Base-by-base conservation (phyloP, 2,888 invertebrate species). In the Phlogophora meticulosa region DNA sequence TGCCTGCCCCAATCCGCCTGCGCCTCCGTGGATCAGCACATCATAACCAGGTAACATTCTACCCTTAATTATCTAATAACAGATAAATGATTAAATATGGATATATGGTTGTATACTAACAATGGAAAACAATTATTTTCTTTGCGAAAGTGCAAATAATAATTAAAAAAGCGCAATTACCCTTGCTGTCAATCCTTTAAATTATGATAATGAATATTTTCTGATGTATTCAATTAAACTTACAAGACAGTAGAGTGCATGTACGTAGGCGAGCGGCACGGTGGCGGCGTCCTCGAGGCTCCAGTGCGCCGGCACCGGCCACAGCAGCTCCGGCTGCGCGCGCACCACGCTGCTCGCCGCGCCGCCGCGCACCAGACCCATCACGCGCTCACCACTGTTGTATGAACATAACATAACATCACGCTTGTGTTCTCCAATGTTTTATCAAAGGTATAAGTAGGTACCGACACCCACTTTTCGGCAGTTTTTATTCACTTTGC, bases 261-360 rank as follows among this genome's bases (percentile, higher is more conserved):
- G 95, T 28, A 93, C 92, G 82, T 98, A 98, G 0, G 97, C 97
- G 43, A 97, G 96, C 0, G 98, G 98, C 0, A 98, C 96, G 0
- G 98, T 97, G 11, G 97, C 97, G 4, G 97, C 98, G 70, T 98
- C 97, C 83, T 97, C 96, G 32, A 98, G 86, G 2, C 94, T 95
- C 97, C 98, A 98, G 36, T 94, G 87, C 1, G 96, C 93, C 0
- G 98, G 98, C 10, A 98, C 95, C 7, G 96, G 95, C 98, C 98
- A 98, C 36, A 92, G 77, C 63, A 96, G 88, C 46, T 94, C 87
- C 0, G 90, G 88, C 70, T 95, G 93, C 5, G 95, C 96, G 48
- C 91, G 91, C 7, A 97, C 94, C 38, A 93, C 86, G 5, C 96
- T 96, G 4, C 97, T 95, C 28, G 96, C 87, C 11, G 97, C 96